phyloP scores from a whole-genome alignment of 2,797 vertebrate species.

The Hemibagrus guttatus region DNA sequence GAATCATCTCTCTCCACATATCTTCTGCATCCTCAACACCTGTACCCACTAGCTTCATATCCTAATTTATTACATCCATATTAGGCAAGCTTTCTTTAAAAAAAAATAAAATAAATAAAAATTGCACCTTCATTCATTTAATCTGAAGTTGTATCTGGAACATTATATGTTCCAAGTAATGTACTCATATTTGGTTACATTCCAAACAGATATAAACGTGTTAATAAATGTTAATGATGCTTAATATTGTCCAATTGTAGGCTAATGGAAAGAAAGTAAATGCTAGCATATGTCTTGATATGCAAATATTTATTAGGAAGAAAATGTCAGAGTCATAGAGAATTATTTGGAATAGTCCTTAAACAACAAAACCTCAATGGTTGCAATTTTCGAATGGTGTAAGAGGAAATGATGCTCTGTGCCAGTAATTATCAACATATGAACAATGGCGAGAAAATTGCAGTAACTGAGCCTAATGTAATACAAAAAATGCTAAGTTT shows the following conservation, averaged over 20 bases:
- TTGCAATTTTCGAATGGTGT: not conserved
- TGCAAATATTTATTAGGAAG: not conserved
- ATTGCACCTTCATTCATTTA: not conserved
- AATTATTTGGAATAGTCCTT: conserved; percentile 20
- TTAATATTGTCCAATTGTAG: not conserved
- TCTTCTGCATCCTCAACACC: too few relatives aligned
- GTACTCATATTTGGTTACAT: not conserved
- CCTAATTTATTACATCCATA: too few relatives aligned
- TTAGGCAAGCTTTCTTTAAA: not conserved
- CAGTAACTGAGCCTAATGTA: not conserved
- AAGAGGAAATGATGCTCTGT: conserved; percentile 15
- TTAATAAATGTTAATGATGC: not conserved
- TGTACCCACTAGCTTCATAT: too few relatives aligned
- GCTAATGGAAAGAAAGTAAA: conserved; percentile 2
- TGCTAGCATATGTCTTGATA: conserved; percentile 13
- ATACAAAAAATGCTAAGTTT: conserved; percentile 7
- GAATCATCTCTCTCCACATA: too few relatives aligned
- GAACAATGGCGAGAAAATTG: conserved; percentile 11
- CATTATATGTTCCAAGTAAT: not conserved
- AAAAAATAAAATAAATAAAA: not conserved
- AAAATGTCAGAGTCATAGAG: conserved; percentile 12
- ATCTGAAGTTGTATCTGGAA: not conserved
- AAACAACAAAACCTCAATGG: conserved; percentile 20
- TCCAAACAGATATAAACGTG: not conserved
- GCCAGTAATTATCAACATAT: not conserved